phyloP scores from a whole-genome alignment of 2,888 invertebrate species.

The Amiota mariae region DNA sequence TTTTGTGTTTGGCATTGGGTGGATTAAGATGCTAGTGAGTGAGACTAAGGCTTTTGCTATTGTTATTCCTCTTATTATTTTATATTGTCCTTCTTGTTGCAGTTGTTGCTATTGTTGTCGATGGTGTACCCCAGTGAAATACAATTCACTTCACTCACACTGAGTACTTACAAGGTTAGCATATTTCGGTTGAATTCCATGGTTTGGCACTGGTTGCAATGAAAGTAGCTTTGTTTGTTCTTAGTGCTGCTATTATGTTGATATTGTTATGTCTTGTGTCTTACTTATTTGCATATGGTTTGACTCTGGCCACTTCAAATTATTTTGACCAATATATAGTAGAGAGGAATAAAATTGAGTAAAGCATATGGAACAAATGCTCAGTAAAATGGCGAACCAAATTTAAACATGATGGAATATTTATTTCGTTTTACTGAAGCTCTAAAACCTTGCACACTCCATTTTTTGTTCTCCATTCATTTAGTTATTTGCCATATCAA shows the following conservation, averaged over 20 bases:
- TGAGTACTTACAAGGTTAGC: background rate
- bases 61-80: too few relatives aligned
- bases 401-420: too few relatives aligned
- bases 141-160: conserved; percentile 18
- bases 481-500: too few relatives aligned
- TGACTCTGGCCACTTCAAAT: conserved; percentile 65
- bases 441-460: too few relatives aligned
- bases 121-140: too few relatives aligned
- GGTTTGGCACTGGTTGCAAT: too few relatives aligned
- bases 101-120: background rate
- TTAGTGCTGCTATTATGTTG: conserved; percentile 20
- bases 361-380: conserved; percentile 28
- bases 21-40: conserved; percentile 51
- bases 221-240: background rate
- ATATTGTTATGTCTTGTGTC: conserved; percentile 38
- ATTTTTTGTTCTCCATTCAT: too few relatives aligned
- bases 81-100: too few relatives aligned
- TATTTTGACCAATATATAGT: conserved; percentile 66
- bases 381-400: conserved; percentile 12
- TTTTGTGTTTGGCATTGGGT: conserved; percentile 51
- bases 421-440: too few relatives aligned
- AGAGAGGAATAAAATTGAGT: background rate
- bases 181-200: background rate
- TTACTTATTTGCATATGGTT: background rate
- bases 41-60: conserved; percentile 46